phyloP scores from a whole-genome alignment of 2,797 vertebrate genomes.

The Synaphobranchus kaupii region DNA sequence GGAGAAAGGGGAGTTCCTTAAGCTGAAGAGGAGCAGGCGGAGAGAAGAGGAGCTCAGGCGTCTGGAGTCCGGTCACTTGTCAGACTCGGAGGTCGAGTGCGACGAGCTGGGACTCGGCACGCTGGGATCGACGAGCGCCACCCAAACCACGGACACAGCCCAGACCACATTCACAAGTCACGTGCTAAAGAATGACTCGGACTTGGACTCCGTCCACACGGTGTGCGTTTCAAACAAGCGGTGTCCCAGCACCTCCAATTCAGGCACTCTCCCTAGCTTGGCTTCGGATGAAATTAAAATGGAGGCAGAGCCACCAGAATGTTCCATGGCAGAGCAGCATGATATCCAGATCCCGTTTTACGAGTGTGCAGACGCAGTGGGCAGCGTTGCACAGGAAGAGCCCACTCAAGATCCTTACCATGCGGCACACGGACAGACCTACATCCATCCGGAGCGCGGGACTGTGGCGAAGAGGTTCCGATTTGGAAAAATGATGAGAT shows the following conservation, averaged over 20 bases:
- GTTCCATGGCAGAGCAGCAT: background rate
- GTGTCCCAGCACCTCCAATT: background rate
- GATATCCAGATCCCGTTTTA: background rate
- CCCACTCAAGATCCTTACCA: background rate
- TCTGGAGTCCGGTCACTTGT: background rate
- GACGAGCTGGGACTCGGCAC: background rate
- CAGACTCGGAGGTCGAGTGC: conserved; percentile 17
- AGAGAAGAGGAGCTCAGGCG: background rate
- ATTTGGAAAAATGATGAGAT: background rate
- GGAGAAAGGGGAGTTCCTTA: background rate
- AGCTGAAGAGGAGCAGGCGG: background rate
- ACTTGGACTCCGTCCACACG: conserved; percentile 4
- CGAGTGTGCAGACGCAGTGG: background rate
- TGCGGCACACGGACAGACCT: background rate
- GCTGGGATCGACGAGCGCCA: background rate
- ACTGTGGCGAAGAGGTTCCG: conserved; percentile 24
- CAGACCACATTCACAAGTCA: conserved; percentile 12
- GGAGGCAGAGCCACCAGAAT: conserved; percentile 33
- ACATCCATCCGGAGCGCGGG: conserved; percentile 23
- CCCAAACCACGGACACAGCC: background rate
- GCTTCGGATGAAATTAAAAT: conserved; percentile 40
- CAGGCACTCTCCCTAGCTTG: background rate
- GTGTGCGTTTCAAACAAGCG: background rate
- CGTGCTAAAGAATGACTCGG: background rate
- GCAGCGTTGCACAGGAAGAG: background rate